These are phyloP conservation scores for Bradypodion ventrale DNA, from an alignment of 2,797 vertebrate genomes.

Conservation along the genomic window DNA sequence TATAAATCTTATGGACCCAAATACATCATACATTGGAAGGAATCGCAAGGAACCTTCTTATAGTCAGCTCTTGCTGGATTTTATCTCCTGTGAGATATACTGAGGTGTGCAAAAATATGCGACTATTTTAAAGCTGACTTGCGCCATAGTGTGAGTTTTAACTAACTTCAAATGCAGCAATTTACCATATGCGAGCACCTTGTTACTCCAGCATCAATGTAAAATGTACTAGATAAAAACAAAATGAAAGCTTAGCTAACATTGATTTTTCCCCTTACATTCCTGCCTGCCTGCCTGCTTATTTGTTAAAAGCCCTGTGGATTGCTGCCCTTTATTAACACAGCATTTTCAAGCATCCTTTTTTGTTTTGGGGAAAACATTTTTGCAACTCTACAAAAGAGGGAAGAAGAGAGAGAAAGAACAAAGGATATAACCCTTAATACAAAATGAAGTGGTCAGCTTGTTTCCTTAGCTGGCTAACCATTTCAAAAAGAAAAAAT, in stretches of 20 bases:
- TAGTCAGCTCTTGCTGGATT: background rate
- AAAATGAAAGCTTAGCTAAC: slow-evolving; percentile 22
- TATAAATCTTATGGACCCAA: background rate
- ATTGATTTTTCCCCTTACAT: background rate
- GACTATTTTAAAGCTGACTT: slow-evolving; percentile 9
- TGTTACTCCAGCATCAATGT: slow-evolving; percentile 14
- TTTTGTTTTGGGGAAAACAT: slow-evolving; percentile 20
- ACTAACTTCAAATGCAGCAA: slow-evolving; percentile 39
- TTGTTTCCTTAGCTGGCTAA: slow-evolving; percentile 32
- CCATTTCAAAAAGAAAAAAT: slow-evolving; percentile 34
- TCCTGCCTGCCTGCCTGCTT: background rate
- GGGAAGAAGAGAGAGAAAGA: background rate
- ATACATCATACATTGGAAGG: slow-evolving; percentile 13
- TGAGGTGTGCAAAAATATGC: background rate
- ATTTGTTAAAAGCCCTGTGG: slow-evolving; percentile 28
- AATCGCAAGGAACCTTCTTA: background rate
- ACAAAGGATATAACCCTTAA: background rate
- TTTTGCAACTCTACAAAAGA: slow-evolving; percentile 43
- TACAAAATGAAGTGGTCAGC: slow-evolving; percentile 41
- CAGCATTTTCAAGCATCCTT: slow-evolving; percentile 23
- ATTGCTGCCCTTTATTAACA: background rate
- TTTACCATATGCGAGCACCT: background rate
- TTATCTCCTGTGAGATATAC: background rate
- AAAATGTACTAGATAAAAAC: slow-evolving; percentile 21
- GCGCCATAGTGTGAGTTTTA: background rate